Percentiles rank a stretch among this genome's conserved stretches.
phyloP scores from a whole-genome alignment of 2,113 vertebrate species.

The Odobenus rosmarus region DNA sequence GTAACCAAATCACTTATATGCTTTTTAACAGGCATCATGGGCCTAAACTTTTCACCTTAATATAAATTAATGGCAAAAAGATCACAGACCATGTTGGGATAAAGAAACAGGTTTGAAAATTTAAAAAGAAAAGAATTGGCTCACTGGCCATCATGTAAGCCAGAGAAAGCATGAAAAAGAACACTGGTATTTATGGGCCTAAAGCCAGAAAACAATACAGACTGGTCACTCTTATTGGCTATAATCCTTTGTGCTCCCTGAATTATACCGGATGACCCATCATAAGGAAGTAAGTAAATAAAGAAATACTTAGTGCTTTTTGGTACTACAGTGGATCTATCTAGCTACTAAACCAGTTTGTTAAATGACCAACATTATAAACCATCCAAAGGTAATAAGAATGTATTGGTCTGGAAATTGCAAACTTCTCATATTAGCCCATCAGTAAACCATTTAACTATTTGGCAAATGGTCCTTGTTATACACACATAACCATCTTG shows the following conservation, averaged over 20 bases:
- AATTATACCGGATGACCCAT: neutral
- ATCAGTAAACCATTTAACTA: neutral
- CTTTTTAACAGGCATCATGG: neutral
- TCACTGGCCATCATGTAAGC: neutral
- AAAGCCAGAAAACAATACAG: neutral
- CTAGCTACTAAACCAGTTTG: neutral
- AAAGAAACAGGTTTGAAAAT: neutral
- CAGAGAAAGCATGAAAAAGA: neutral
- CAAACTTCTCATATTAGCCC: neutral
- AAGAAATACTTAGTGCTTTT: neutral
- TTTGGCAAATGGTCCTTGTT: neutral
- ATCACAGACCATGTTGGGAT: neutral
- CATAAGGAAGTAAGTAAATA: neutral
- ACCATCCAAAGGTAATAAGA: neutral
- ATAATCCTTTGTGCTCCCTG: neutral
- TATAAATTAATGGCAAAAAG: neutral
- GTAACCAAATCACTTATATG: neutral
- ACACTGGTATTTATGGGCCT: neutral
- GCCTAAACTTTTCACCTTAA: constrained; percentile 4
- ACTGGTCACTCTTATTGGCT: neutral
- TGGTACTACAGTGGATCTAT: neutral
- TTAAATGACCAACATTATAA: neutral
- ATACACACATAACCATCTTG: neutral
- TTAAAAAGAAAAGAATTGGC: neutral
- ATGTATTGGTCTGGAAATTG: neutral